A percentile compares a stretch with the other conserved stretches of the same genome.
phyloP scores from a whole-genome alignment of 2,888 invertebrate species.

The Sympetrum striolatum region DNA sequence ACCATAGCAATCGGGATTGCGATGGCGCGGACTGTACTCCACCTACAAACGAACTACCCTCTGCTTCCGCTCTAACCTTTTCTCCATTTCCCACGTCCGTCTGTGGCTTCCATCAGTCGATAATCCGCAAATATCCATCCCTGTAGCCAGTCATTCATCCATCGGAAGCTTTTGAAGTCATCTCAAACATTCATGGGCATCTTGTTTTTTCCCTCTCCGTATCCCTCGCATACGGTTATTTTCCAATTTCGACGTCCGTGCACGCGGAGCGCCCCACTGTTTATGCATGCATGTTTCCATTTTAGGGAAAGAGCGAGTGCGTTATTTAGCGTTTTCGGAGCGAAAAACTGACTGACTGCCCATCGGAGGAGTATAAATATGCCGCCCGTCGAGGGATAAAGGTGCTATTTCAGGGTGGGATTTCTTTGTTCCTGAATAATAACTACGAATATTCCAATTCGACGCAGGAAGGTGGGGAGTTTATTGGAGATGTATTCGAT shows the following conservation, averaged over 20 bases:
- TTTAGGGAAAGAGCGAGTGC: conserved; percentile 5
- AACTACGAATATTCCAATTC: no score
- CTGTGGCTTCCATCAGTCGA: conserved; percentile 1
- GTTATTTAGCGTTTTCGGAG: not conserved
- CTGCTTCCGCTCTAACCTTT: not conserved
- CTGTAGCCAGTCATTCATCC: conserved; percentile 14
- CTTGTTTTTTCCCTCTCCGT: not conserved
- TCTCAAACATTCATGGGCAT: conserved; percentile 16
- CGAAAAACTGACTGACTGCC: not conserved
- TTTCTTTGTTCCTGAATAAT: no score
- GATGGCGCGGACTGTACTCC: no score
- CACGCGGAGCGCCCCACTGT: not conserved
- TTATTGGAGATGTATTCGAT: no score
- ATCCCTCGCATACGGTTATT: not conserved
- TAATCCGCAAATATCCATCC: not conserved
- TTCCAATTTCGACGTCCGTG: not conserved
- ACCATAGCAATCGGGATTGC: no score
- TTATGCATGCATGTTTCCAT: conserved; percentile 29
- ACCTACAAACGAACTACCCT: not conserved
- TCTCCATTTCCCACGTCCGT: not conserved
- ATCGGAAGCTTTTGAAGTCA: conserved; percentile 33
- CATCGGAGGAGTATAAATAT: not conserved
- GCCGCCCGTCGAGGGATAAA: no score
- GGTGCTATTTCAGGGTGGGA: no score
- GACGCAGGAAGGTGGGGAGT: no score